phyloP scores from a whole-genome alignment of 2,888 invertebrate genomes.

The Branchinecta sandiegonensis region DNA sequence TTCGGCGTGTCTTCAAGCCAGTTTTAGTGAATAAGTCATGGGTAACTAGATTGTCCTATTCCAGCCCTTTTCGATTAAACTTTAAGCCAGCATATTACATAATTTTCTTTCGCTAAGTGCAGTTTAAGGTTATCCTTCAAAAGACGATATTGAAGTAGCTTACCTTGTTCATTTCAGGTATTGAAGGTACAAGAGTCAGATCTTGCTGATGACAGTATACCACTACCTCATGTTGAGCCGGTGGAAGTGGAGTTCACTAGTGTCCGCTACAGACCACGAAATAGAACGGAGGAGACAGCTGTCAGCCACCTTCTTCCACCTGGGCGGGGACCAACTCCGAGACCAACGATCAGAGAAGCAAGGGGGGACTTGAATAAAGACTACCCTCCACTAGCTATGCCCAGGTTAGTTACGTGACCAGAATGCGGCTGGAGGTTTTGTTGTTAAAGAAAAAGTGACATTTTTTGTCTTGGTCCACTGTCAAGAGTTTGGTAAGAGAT shows the following conservation, averaged over 20 bases:
- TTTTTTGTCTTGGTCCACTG: too few species aligned
- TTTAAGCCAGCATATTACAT: too few species aligned
- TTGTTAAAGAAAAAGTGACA: too few species aligned
- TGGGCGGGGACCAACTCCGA: slow-evolving; percentile 6
- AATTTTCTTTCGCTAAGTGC: too few species aligned
- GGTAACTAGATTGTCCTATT: too few species aligned
- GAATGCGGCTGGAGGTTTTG: too few species aligned
- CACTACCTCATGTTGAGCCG: neutral
- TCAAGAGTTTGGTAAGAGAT: too few species aligned
- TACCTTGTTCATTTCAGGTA: neutral
- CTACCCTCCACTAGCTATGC: neutral
- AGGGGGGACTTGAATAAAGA: slow-evolving; percentile 10
- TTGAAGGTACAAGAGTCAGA: neutral
- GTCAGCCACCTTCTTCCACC: slow-evolving; percentile 13
- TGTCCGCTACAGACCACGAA: neutral
- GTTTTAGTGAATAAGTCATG: too few species aligned
- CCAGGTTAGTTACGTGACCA: neutral
- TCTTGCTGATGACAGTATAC: neutral
- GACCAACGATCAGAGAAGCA: slow-evolving; percentile 3
- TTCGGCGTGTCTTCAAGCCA: too few species aligned
- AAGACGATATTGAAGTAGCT: too few species aligned
- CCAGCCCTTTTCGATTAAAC: too few species aligned
- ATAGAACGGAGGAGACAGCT: slow-evolving; percentile 8
- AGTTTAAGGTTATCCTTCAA: too few species aligned
- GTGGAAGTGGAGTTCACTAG: neutral